Conservation (phyloP, 1,140 invertebrate genomes). For the Mycetomoellerius zeteki region DNA sequence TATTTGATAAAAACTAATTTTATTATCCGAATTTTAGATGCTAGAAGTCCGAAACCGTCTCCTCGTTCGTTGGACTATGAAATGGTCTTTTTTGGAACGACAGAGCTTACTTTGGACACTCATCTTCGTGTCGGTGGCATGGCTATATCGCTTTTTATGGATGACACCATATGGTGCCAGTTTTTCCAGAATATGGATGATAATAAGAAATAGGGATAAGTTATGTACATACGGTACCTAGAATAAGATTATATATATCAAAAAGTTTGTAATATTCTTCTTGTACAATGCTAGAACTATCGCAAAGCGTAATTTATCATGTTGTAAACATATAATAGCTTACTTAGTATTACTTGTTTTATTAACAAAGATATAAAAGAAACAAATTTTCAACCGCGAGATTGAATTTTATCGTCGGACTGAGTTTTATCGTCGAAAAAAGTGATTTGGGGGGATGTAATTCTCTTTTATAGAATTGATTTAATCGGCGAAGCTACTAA, state of each 20-base stretch:
- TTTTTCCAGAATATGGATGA: constrained; percentile 47
- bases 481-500: constrained; percentile 45
- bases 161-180: constrained; percentile 58
- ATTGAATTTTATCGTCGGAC: not conserved
- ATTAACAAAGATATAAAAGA: not conserved
- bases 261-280: constrained; percentile 25
- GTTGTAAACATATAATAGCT: not conserved
- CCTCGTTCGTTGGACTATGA: constrained; percentile 37
- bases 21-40: constrained; percentile 63
- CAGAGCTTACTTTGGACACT: constrained; percentile 67
- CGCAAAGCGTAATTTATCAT: constrained; percentile 3
- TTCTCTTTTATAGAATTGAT: constrained; percentile 38
- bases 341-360: not conserved
- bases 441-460: not conserved
- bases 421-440: not conserved
- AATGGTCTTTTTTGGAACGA: constrained; percentile 48
- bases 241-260: constrained; percentile 15
- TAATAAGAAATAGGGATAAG: constrained; percentile 28
- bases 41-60: not conserved
- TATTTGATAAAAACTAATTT: constrained; percentile 63
- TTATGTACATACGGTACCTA: constrained; percentile 22
- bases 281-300: not conserved
- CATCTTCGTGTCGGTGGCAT: constrained; percentile 42
- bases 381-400: constrained; percentile 11
- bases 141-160: constrained; percentile 71